Evolutionary conservation across 2,888 invertebrate species (phyloP), one percentile per base, ranked within the genome.

Genomic region (Rotaria magnacalcarata): DNA sequence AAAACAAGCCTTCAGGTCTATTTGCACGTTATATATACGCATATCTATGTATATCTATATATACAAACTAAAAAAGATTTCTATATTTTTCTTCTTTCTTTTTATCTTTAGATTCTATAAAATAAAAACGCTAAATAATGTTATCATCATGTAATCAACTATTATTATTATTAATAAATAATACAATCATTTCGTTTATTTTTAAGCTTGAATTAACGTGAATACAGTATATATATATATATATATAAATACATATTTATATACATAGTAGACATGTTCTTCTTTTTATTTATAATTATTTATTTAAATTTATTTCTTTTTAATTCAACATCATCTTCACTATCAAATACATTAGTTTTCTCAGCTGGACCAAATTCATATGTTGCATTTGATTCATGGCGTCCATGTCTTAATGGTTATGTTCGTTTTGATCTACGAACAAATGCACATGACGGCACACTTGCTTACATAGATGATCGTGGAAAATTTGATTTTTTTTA

Each of bases 401-500:
- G 80, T 47, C 80, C 80, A 47, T 80, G 80, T 47, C 80, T 80
- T 80, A 80, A 80, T n/a, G 80, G 80, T 80, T 80, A 80, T 47
- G 80, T 80, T 24, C 80, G 80, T 11, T 80, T 80, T 80, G 80
- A 80, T 80, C 47, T 80, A 80, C 47, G 47, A 80, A 80, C 80
- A 80, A 80, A 43, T 47, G 43, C 80, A 47, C 24, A 24, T 80
- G 80, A 47, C n/a, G 80, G 80, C n/a, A 80, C 80, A 80, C 47
- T 80, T 5, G 80, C 80, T 4, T 80, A 80, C 14, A 80, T 80
- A 10, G 80, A 80, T 47, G 80, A 80, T 47, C 43, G 47, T n/a
- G 80, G 80, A 80, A 80, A 80, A 80, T 80, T 47, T 80, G 80
- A 80, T 80, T 80, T 80, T n/a, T 80, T 80, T 19, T 80, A 80